Conservation (phyloP, 2,113 vertebrate genomes). For the Girardinichthys multiradiatus region DNA sequence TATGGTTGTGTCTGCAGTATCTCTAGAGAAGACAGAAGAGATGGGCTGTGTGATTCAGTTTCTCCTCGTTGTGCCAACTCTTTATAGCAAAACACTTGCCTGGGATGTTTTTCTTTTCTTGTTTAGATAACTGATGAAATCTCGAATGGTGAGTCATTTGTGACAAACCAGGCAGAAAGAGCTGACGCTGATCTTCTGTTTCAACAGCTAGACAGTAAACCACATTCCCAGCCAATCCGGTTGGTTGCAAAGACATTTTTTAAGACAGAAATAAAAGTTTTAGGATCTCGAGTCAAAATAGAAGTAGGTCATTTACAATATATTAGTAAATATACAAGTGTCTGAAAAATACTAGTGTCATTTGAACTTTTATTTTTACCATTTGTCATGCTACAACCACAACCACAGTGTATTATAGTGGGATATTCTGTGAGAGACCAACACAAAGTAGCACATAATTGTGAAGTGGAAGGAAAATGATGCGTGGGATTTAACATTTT, state of each 20-base stretch:
- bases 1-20: constrained; percentile 49
- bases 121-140: constrained; percentile 3
- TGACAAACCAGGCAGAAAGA: constrained; percentile 4
- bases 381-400: no score
- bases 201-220: constrained; percentile 7
- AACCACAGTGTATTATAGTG: no score
- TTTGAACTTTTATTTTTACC: no score
- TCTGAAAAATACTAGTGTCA: no score
- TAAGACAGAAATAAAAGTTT: background rate
- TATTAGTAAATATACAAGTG: background rate
- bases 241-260: background rate
- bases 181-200: constrained; percentile 1
- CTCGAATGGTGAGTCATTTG: background rate
- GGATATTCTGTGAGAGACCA: no score
- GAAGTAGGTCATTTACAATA: background rate
- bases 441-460: no score
- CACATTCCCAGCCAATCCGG: background rate
- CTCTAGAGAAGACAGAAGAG: constrained; percentile 38
- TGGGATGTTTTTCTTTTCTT: background rate
- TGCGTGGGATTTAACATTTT: no score
- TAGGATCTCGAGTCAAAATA: constrained; percentile 1
- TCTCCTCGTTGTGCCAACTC: constrained; percentile 12
- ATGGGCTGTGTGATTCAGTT: constrained; percentile 32
- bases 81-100: constrained; percentile 9
- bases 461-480: no score